phyloP scores from a whole-genome alignment of 2,888 invertebrate species.

The Ischnus inquisitorius region DNA sequence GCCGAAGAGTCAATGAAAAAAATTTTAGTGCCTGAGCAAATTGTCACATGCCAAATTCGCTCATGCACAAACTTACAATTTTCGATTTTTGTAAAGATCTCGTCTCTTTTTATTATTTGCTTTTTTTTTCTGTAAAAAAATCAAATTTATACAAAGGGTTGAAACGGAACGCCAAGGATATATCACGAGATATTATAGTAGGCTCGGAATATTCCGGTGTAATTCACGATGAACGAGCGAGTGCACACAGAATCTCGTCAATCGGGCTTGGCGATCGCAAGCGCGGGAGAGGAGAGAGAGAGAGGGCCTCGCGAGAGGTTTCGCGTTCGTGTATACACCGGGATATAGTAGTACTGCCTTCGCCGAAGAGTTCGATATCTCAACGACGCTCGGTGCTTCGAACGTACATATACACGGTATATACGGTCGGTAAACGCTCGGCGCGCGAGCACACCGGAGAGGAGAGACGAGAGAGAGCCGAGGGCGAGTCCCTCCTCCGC shows the following conservation, averaged over 20 bases:
- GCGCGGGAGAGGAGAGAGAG: slow-evolving; percentile 24
- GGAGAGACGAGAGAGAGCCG: slow-evolving; percentile 51
- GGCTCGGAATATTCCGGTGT: slow-evolving; percentile 62
- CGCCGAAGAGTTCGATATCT: slow-evolving; percentile 65
- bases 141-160: slow-evolving; percentile 5
- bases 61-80: neutral
- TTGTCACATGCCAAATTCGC: no score
- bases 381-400: slow-evolving; percentile 36
- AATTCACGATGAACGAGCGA: slow-evolving; percentile 67
- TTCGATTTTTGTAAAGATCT: neutral
- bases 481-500: slow-evolving; percentile 70
- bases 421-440: slow-evolving; percentile 45
- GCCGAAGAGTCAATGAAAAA: no score
- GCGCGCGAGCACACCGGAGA: slow-evolving; percentile 34
- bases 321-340: slow-evolving; percentile 33
- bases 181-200: slow-evolving; percentile 62
- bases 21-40: no score
- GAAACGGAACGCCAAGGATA: slow-evolving; percentile 45
- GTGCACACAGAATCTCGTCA: slow-evolving; percentile 64
- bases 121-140: neutral
- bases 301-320: slow-evolving; percentile 12
- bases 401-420: slow-evolving; percentile 18
- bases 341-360: slow-evolving; percentile 20
- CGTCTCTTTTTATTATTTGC: neutral
- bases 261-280: slow-evolving; percentile 57